Base-by-base conservation (phyloP, 2,113 vertebrate species). In the Rhegmatorhina hoffmannsi region DNA sequence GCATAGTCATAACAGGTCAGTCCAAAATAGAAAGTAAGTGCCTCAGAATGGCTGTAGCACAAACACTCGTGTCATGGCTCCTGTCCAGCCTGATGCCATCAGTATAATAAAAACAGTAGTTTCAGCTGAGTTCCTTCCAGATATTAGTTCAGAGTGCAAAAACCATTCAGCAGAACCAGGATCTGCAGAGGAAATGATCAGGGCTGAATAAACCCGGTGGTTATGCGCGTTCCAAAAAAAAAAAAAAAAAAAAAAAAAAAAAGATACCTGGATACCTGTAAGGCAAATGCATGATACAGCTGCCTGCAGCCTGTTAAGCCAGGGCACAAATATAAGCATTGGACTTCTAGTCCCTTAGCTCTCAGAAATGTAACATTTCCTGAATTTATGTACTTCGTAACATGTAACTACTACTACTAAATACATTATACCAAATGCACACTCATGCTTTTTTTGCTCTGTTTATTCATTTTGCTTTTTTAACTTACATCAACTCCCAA, bases 41-140 rank as follows among this genome's bases (percentile, higher is more conserved):
- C 78, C 62, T 96, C 72, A 66, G 86, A 53, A 33, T 77, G 74
- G 47, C 79, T 89, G 50, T 64, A 36, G 66, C 81, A 63, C 5
- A 11, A 81, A 63, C 43, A 17, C 3, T 55, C 69, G 47, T 89
- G 75, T 55, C 67, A 67, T n/a, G 80, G 84, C 80, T 97, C 55
- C 84, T 69, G 73, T 74, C 69, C 59, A 95, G 55, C 50, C 84
- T 47, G 63, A 86, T 64, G 78, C 59, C 78, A 79, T 62, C 62
- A 68, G 49, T 84, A 24, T 46, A 87, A 95, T 33, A 87, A 89
- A 88, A 92, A 31, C 50, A 36, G 40, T 70, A 49, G 34, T 75
- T 93, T 94, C 94, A 95, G 74, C 66, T 38, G n/a, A 87, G 55
- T 67, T 94, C 25, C 81, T 77, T 87, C 24, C 64, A 94, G 74